Conservation (phyloP, 2,888 invertebrate genomes). For the Acanthosepion esculentum region DNA sequence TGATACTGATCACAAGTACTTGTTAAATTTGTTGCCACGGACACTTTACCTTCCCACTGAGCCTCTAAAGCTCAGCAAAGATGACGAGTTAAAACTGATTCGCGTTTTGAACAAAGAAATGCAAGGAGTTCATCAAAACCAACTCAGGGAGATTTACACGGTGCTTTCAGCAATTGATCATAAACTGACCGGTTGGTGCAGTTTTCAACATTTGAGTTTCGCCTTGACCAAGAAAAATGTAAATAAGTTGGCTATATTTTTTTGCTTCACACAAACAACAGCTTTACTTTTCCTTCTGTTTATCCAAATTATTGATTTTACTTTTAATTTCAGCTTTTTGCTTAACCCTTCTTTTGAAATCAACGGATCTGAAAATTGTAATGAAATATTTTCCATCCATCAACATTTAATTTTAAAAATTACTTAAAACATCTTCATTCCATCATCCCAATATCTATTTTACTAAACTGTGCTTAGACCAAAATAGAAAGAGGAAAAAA, state of each 20-base stretch:
- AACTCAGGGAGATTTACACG: conserved; percentile 65
- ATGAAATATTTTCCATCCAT: too few relatives aligned
- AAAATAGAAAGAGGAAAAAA: too few relatives aligned
- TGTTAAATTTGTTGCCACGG: conserved; percentile 56
- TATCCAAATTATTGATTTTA: too few relatives aligned
- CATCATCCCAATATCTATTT: too few relatives aligned
- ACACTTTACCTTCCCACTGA: conserved; percentile 63
- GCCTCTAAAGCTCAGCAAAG: conserved; percentile 58
- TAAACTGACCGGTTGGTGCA: conserved; percentile 63
- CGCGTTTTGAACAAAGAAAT: conserved; percentile 63
- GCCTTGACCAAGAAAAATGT: conserved; percentile 59
- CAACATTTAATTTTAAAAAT: too few relatives aligned
- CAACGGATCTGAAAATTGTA: too few relatives aligned
- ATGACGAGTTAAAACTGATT: conserved; percentile 62
- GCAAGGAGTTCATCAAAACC: conserved; percentile 54
- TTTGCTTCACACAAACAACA: background rate
- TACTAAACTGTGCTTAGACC: too few relatives aligned
- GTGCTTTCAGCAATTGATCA: conserved; percentile 65
- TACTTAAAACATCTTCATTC: too few relatives aligned
- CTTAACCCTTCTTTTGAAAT: too few relatives aligned
- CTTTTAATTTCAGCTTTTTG: too few relatives aligned
- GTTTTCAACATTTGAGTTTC: conserved; percentile 61
- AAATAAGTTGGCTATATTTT: conserved; percentile 34
- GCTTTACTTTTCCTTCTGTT: too few relatives aligned
- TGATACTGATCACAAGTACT: conserved; percentile 51